These are phyloP conservation scores for Gephyroberyx darwinii DNA, from an alignment of 2,797 vertebrate species.

Conservation along the genomic window DNA sequence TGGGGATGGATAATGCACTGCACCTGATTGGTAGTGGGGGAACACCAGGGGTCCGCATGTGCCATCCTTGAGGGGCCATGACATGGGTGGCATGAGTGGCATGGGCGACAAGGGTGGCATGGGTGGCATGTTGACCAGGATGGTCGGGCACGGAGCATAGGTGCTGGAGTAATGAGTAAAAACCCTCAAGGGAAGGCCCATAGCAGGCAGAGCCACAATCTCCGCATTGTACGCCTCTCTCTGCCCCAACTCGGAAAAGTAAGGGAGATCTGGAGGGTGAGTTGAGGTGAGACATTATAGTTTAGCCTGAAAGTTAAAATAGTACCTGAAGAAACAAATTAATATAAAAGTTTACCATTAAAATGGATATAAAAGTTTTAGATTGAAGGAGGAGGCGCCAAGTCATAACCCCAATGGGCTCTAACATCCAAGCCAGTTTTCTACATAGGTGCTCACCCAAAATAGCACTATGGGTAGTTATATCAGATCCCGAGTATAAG, in stretches of 20 bases:
- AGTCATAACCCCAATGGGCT: too few species aligned
- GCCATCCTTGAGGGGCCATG: neutral
- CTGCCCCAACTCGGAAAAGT: neutral
- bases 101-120: neutral
- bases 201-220: neutral
- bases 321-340: neutral
- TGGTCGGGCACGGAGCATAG: neutral
- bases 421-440: too few species aligned
- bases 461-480: too few species aligned
- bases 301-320: neutral
- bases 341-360: neutral
- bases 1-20: neutral
- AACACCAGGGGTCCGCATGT: conserved; percentile 9
- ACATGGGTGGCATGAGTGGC: conserved; percentile 1
- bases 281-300: neutral
- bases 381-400: too few species aligned
- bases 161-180: neutral
- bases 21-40: neutral
- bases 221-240: neutral
- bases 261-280: conserved; percentile 10
- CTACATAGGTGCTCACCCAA: too few species aligned
- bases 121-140: conserved; percentile 23
- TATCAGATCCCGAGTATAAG: too few species aligned
- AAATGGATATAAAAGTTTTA: too few species aligned
- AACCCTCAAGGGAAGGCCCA: conserved; percentile 10